A percentile compares a stretch with the other conserved stretches of the same genome.
Conservation (phyloP, 2,888 invertebrate species). For the Copidosoma aretas region DNA sequence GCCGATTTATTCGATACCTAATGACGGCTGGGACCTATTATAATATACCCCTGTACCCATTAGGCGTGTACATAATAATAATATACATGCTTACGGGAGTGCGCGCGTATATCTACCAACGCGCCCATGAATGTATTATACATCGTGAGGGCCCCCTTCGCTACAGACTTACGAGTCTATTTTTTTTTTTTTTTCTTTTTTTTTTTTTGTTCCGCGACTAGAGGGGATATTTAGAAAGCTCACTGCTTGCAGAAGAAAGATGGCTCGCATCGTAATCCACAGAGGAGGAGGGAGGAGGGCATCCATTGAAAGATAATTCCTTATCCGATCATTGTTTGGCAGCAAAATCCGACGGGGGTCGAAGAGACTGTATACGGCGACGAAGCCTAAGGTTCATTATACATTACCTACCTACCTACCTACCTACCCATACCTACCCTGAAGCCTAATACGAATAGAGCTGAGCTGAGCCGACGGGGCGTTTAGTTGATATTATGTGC, state of each 20-base stretch:
- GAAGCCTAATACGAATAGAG: too few relatives aligned
- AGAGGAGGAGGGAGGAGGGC: background rate
- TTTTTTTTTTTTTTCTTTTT: background rate
- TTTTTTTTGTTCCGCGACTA: background rate
- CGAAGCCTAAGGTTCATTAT: constrained; percentile 36
- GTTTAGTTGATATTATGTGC: too few relatives aligned
- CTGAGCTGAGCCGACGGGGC: too few relatives aligned
- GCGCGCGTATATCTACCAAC: too few relatives aligned
- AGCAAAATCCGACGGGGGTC: constrained; percentile 14
- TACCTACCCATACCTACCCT: too few relatives aligned
- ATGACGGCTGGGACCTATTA: too few relatives aligned
- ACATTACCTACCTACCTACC: too few relatives aligned
- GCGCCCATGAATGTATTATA: too few relatives aligned
- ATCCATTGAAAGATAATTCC: constrained; percentile 33
- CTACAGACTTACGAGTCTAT: too few relatives aligned
- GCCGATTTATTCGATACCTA: background rate
- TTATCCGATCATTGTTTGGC: constrained; percentile 36
- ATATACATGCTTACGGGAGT: too few relatives aligned
- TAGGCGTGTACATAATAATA: too few relatives aligned
- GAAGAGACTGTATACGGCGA: background rate
- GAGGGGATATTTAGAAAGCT: constrained; percentile 16
- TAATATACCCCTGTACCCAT: too few relatives aligned
- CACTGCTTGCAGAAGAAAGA: constrained; percentile 1
- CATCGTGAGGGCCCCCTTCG: background rate
- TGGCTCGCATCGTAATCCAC: constrained; percentile 29